Conservation (phyloP, 2,797 vertebrate species). For the Malurus splendens region DNA sequence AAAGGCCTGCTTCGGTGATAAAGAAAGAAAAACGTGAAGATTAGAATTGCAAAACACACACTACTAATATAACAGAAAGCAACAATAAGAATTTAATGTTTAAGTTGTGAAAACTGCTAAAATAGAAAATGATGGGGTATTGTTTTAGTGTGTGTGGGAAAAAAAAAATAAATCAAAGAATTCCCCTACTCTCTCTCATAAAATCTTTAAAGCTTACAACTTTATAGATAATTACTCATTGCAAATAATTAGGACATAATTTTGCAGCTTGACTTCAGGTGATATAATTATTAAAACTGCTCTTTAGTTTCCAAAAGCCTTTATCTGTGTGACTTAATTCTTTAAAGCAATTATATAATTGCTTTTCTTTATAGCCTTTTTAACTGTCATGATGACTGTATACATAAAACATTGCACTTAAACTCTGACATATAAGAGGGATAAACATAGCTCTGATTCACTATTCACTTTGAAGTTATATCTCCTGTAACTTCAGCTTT, state of each 20-base stretch:
- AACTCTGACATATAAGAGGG: slow-evolving; percentile 71
- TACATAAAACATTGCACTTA: slow-evolving; percentile 74
- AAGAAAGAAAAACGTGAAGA: slow-evolving; percentile 90
- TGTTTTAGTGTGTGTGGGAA: slow-evolving; percentile 42
- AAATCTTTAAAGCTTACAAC: slow-evolving; percentile 70
- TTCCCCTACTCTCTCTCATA: slow-evolving; percentile 50
- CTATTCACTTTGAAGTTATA: slow-evolving; percentile 68
- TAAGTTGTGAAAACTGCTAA: slow-evolving; percentile 81
- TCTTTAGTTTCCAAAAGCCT: slow-evolving; percentile 67
- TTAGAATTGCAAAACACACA: slow-evolving; percentile 99
- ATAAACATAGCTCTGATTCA: slow-evolving; percentile 71
- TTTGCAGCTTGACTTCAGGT: slow-evolving; percentile 73
- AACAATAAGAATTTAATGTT: slow-evolving; percentile 81
- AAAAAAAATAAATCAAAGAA: slow-evolving; percentile 73
- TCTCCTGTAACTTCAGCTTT: slow-evolving; percentile 49
- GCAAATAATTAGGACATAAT: slow-evolving; percentile 72
- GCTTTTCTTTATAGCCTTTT: slow-evolving; percentile 73
- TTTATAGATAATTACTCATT: slow-evolving; percentile 71
- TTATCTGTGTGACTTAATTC: slow-evolving; percentile 64
- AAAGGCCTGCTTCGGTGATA: slow-evolving; percentile 87
- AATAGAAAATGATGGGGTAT: slow-evolving; percentile 81
- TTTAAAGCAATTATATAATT: slow-evolving; percentile 74
- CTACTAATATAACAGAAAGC: slow-evolving; percentile 77
- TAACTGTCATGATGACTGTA: slow-evolving; percentile 74
- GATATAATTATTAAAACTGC: slow-evolving; percentile 69